Percentiles rank a stretch among this genome's conserved stretches.
Conservation (phyloP, 2,888 invertebrate species). For the Neoitamus cyanurus region DNA sequence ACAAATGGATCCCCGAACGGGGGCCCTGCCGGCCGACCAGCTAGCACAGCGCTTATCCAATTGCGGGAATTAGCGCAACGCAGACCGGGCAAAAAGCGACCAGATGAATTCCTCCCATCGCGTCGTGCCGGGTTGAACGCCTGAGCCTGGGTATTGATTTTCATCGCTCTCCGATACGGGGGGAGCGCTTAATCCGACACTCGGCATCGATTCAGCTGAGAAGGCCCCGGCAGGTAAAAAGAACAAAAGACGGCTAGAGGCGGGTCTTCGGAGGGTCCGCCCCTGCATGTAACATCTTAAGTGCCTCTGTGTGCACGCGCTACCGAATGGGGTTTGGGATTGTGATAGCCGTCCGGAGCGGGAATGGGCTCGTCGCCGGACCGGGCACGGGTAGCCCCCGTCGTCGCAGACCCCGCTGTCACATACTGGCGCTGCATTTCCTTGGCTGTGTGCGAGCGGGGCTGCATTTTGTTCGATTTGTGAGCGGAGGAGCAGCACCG, state of each 20-base stretch:
- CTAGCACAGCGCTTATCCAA: not conserved
- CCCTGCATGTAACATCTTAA: not conserved
- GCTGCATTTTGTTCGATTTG: not conserved
- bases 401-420: not conserved
- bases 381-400: not conserved
- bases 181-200: not conserved
- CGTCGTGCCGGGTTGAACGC: not conserved
- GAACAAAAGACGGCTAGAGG: not conserved
- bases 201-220: not conserved
- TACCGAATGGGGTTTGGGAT: not conserved
- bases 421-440: conserved; percentile 12
- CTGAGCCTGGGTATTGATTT: conserved; percentile 15
- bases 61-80: not conserved
- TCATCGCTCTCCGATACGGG: not conserved
- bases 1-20: conserved; percentile 24
- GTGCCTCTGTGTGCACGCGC: not conserved
- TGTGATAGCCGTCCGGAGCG: not conserved
- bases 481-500: not conserved
- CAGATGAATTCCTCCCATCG: conserved; percentile 24
- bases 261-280: not conserved
- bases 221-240: not conserved
- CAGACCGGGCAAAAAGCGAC: not conserved
- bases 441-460: not conserved
- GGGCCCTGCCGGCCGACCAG: not conserved
- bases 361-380: not conserved